Base-by-base conservation (phyloP, 2,888 invertebrate species). In the Andrena trimmerana region DNA sequence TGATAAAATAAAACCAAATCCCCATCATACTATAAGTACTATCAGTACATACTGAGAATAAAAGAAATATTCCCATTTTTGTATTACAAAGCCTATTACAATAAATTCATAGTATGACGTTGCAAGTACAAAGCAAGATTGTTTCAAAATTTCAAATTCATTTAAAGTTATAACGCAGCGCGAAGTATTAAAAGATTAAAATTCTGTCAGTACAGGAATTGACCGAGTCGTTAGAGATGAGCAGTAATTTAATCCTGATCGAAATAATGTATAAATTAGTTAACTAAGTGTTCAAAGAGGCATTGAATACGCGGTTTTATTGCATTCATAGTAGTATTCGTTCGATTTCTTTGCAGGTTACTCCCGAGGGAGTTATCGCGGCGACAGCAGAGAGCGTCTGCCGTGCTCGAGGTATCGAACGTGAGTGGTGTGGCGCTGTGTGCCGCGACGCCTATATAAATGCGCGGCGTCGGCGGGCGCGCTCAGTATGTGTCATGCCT, bases 401-500 rank as follows among this genome's bases (percentile, higher is more conserved):
- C 77, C 82, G 79, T 69, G 74, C 77, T 82, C 78, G 74, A 52
- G 76, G 68, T 89, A 89, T 89, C 88, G 88, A 89, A 87, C 88
- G 87, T 83, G 87, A 86, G 85, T 74, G 72, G 83, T 62, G 87
- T 73, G 87, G 88, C 87, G 88, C 87, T 89, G 85, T 65, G 60
- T 87, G 86, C 81, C 85, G 85, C 87, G 88, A 85, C 83, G 84
- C 69, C 87, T 89, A 91, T 92, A 92, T 92, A 92, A 92, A 84
- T 88, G 89, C 83, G 84, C 86, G 86, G 78, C 85, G 90, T 78
- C 89, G 89, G 87, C 87, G 85, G 82, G 77, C 87, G 88, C 89
- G 86, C 83, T 92, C 92, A 93, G 93, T 93, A 90, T 90, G 90
- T 91, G 93, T 92, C 91, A 93, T 93, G 94, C 91, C 86, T 89